Evolutionary conservation across 2,888 invertebrate genomes (phyloP), one percentile per base, ranked within the genome.

Genomic region (Bellardia pandia): DNA sequence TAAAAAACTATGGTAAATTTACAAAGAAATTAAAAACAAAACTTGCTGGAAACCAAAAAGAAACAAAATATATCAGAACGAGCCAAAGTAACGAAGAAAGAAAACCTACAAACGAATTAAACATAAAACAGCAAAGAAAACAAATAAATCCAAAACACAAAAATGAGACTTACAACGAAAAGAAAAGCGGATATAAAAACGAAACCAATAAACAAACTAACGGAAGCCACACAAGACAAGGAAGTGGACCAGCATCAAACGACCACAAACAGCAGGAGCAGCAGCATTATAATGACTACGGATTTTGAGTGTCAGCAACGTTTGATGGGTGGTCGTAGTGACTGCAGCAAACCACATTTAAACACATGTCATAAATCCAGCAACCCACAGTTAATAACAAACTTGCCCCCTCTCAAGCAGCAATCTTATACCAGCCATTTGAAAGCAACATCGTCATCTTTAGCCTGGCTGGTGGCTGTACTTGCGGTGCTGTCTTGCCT

Each of bases 401-500:
- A 42, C 60, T 53, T 33, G 42, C 30, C 62, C 60, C 11, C 9
- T 23, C 8, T 40, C 0, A n/a, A 42, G 51, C 56, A 53, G 1
- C 48, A 53, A 16, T 8, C 14, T 5, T n/a, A 33, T 40, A 42
- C 51, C 58, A 72, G 66, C 69, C 60, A 37, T 66, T 9, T 16
- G 3, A 72, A n/a, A 42, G 9, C 58, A 45, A 5, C 66, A 51
- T 45, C 23, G 8, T 16, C 56, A 45, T 3, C 68, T 11, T 71
- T 48, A 58, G 74, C 87, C 86, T 88, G 89, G 88, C 86, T 89
- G 69, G 75, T 89, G 83, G 88, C 86, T 53, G 75, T 88, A 86
- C 76, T 90, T 88, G 88, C 91, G 89, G 90, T 90, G 80, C 86
- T 88, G 82, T 56, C 89, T 76, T 85, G 78, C 76, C 80, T 85